These are phyloP conservation scores for Cossypha polioptera DNA, from an alignment of 2,797 vertebrate genomes.

Conservation along the genomic window DNA sequence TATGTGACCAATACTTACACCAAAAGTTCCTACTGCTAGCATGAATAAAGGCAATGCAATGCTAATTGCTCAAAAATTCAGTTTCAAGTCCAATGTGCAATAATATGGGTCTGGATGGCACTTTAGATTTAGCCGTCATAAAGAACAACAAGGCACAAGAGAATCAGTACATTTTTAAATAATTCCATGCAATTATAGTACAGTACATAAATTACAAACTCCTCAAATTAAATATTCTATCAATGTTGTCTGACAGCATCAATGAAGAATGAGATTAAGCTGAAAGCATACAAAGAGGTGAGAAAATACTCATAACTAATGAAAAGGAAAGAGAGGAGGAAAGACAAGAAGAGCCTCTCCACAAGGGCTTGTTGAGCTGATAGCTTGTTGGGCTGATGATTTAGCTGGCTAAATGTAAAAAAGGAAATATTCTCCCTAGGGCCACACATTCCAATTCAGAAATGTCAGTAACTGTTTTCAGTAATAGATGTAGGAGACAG, in stretches of 20 bases:
- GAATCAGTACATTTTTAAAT: not conserved
- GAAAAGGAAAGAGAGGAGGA: not conserved
- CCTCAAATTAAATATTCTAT: not conserved
- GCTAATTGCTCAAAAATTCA: not conserved
- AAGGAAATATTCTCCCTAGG: slow-evolving; percentile 1
- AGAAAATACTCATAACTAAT: not conserved
- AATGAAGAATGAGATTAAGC: not conserved
- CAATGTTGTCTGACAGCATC: not conserved
- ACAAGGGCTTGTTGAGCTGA: not conserved
- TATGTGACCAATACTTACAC: not conserved
- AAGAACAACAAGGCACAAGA: not conserved
- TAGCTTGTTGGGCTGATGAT: not conserved
- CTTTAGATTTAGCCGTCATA: not conserved
- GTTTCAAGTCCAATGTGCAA: not conserved
- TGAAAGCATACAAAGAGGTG: not conserved
- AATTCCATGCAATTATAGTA: not conserved
- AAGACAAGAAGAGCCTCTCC: not conserved
- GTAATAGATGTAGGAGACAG: not conserved
- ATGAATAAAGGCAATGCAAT: not conserved
- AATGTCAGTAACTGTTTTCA: slow-evolving; percentile 7
- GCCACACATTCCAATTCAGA: slow-evolving; percentile 14
- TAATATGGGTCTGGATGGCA: not conserved
- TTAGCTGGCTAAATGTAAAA: not conserved
- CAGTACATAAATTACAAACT: not conserved
- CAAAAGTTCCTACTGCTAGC: not conserved